Evolutionary conservation across 1,140 invertebrate genomes (phyloP), one percentile per base, ranked within the genome.

Genomic region (Saccostrea cuccullata): DNA sequence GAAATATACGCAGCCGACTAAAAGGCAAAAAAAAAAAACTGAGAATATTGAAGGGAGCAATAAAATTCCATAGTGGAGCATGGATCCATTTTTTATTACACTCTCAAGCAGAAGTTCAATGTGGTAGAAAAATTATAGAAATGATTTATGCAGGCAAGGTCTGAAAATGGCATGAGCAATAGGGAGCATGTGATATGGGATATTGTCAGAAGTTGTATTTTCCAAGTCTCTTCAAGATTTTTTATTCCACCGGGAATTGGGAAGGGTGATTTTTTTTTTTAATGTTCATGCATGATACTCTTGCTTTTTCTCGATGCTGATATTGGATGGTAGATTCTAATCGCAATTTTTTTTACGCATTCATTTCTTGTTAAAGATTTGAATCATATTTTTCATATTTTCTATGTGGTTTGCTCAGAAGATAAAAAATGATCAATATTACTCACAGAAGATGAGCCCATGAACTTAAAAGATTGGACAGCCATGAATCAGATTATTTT

Each of bases 111-210:
- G 12, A 13, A 77, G 70, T 77, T 77, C 70, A 77, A 77, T 77
- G 70, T 77, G 26, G 70, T 77, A 77, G 12, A 77, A 77, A 77
- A 77, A 77, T 36, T 13, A 12, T 26, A 77, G 70, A 77, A 15
- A 77, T 77, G 70, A 77, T 77, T 77, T 77, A 77, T 77, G 4
- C 26, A 36, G 26, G 30, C 70, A 77, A 30, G 58, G 70, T 26
- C 70, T 77, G 70, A 77, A 77, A 77, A 77, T 36, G 70, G 70
- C 26, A 77, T 30, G 70, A 77, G 70, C 70, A 77, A 73, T 36
- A 47, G 6, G 9, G 47, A 47, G 47, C 47, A 47, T 47, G 47
- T 5, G 47, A 47, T 47, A 64, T 64, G 58, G 58, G n/a, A 64
- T 64, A n/a, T n/a, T 64, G 58, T 64, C 58, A 64, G 58, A 64